phyloP scores from a whole-genome alignment of 1,140 invertebrate genomes.

The Trichoplusia ni region DNA sequence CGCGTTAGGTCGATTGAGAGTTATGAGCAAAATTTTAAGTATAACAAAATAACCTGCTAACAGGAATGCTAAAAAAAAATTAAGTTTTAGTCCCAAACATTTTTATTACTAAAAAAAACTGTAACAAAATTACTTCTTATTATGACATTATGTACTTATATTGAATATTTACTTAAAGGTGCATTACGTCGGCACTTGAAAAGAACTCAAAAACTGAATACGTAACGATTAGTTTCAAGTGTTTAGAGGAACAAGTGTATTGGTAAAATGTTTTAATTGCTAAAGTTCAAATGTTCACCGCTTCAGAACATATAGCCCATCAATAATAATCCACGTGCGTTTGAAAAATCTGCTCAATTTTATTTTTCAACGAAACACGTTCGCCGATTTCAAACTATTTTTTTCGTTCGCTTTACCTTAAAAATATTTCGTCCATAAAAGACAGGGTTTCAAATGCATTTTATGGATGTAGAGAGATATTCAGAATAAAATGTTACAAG shows the following conservation, averaged over 20 bases:
- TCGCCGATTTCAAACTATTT: conserved; percentile 18
- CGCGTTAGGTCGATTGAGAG: too few species aligned
- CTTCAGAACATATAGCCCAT: too few species aligned
- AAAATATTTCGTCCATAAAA: conserved; percentile 24
- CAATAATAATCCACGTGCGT: too few species aligned
- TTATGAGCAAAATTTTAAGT: too few species aligned
- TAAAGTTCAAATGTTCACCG: conserved; percentile 4
- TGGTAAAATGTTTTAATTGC: conserved; percentile 2
- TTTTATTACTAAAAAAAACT: too few species aligned
- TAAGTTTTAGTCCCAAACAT: too few species aligned
- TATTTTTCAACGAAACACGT: conserved; percentile 20
- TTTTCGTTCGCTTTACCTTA: conserved; percentile 22
- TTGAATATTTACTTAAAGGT: too few species aligned
- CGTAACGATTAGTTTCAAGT: conserved; percentile 8
- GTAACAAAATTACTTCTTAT: too few species aligned
- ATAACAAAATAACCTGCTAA: too few species aligned
- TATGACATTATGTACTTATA: too few species aligned
- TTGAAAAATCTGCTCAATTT: conserved; percentile 3
- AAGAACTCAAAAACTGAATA: background rate
- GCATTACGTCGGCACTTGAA: background rate
- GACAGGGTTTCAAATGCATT: conserved; percentile 15
- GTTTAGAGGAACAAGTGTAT: background rate
- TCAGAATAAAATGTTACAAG: conserved; percentile 10
- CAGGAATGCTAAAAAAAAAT: too few species aligned
- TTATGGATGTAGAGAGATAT: background rate